These are phyloP conservation scores for Haliclystus octoradiatus DNA, from an alignment of 30 jellyfish, hydroid and myxozoan genomes.

Conservation along the genomic window DNA sequence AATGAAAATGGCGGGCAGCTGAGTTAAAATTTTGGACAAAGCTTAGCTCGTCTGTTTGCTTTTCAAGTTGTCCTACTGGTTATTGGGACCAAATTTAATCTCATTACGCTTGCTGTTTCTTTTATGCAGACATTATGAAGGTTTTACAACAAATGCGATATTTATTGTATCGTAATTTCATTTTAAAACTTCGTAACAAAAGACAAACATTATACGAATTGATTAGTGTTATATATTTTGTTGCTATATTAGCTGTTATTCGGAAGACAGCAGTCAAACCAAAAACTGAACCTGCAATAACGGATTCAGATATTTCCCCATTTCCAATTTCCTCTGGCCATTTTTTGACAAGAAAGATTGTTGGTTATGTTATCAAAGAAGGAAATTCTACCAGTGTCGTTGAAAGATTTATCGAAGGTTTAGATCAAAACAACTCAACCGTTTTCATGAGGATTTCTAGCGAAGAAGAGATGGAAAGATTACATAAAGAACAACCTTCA, in stretches of 20 bases:
- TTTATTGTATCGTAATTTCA: constrained; percentile 50
- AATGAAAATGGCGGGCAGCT: too few species aligned
- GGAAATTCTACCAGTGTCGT: neutral
- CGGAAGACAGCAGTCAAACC: constrained; percentile 19
- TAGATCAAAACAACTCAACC: neutral
- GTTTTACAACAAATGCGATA: constrained; percentile 40
- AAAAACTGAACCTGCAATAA: constrained; percentile 18
- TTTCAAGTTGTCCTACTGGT: too few species aligned
- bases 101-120: too few species aligned
- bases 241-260: constrained; percentile 44
- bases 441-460: constrained; percentile 3
- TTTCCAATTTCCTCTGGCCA: constrained; percentile 1
- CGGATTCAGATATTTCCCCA: constrained; percentile 18
- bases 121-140: too few species aligned
- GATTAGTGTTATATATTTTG: constrained; percentile 55
- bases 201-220: constrained; percentile 58
- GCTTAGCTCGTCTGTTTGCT: too few species aligned
- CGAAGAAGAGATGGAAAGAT: constrained; percentile 38
- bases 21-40: too few species aligned
- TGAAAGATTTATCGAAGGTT: neutral
- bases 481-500: constrained; percentile 17
- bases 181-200: constrained; percentile 54
- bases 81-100: too few species aligned
- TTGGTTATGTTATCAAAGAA: neutral
- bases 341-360: neutral